Evolutionary conservation across 2,797 vertebrate genomes (phyloP).

Genomic region (Cyprinodon diabolis): DNA sequence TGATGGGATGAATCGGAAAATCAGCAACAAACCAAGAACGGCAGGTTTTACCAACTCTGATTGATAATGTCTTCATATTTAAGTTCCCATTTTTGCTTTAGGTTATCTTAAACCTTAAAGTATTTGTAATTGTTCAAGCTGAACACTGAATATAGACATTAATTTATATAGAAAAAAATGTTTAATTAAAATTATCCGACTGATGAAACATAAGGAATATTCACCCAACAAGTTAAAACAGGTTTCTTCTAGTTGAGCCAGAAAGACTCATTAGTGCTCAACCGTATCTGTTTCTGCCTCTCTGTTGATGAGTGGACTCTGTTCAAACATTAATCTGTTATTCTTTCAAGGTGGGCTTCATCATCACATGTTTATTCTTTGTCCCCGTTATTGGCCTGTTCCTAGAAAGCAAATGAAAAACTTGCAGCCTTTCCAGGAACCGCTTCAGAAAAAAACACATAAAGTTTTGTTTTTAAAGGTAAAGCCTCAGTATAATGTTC

Average conservation of each 20-base stretch:
- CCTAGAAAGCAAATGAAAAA: constrained; percentile 24
- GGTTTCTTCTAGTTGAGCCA: background rate
- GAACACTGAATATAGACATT: no score
- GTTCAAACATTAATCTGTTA: background rate
- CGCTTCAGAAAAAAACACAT: constrained; percentile 14
- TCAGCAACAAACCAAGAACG: background rate
- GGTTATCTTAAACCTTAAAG: background rate
- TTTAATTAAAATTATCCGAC: background rate
- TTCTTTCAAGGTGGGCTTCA: background rate
- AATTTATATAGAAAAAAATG: background rate
- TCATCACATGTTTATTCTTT: constrained; percentile 2
- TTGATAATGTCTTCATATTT: background rate
- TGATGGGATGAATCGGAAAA: background rate
- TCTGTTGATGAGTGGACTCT: fast-evolving
- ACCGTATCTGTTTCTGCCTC: background rate
- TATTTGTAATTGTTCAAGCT: background rate
- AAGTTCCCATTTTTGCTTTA: background rate
- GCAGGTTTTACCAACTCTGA: background rate
- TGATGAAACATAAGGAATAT: background rate
- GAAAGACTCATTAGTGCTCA: background rate
- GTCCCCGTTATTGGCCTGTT: constrained; percentile 6
- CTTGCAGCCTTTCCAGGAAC: background rate
- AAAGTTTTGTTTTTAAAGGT: constrained; percentile 27
- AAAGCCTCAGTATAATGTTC: background rate
- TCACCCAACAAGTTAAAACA: background rate